Conservation (phyloP, 64 coral and sea anemone genomes). For the Exaiptasia diaphana region DNA sequence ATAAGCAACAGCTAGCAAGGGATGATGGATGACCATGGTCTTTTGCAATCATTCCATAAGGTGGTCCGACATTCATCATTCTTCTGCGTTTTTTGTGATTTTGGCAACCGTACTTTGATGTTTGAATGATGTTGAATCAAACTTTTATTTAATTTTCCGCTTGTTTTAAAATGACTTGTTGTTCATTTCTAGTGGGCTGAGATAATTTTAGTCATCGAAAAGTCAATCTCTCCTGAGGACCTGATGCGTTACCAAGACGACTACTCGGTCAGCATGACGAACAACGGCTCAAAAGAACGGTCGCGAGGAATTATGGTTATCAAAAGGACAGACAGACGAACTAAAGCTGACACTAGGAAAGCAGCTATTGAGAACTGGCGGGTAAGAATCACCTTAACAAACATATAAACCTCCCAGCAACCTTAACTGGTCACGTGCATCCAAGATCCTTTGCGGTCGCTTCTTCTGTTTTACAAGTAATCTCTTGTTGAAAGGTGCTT, state of each 20-base stretch:
- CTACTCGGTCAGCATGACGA: slow-evolving; percentile 67
- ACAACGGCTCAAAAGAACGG: slow-evolving; percentile 8
- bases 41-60: too few species aligned
- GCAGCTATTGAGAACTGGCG: slow-evolving; percentile 73
- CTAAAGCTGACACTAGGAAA: slow-evolving; percentile 60
- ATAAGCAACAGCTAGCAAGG: too few species aligned
- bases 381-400: slow-evolving; percentile 14
- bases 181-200: slow-evolving; percentile 67
- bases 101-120: too few species aligned
- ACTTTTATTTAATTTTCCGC: not conserved
- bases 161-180: not conserved
- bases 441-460: too few species aligned
- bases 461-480: too few species aligned
- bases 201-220: slow-evolving; percentile 80
- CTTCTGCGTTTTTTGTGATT: too few species aligned
- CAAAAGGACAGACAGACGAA: slow-evolving; percentile 58
- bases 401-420: too few species aligned
- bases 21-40: too few species aligned
- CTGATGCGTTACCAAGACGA: slow-evolving; percentile 75
- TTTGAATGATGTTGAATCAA: too few species aligned
- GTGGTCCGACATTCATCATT: too few species aligned
- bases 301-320: slow-evolving; percentile 83
- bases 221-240: slow-evolving; percentile 34
- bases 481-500: too few species aligned
- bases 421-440: too few species aligned